Conservation (phyloP, 2,888 invertebrate genomes). For the Serrognathus titanus region DNA sequence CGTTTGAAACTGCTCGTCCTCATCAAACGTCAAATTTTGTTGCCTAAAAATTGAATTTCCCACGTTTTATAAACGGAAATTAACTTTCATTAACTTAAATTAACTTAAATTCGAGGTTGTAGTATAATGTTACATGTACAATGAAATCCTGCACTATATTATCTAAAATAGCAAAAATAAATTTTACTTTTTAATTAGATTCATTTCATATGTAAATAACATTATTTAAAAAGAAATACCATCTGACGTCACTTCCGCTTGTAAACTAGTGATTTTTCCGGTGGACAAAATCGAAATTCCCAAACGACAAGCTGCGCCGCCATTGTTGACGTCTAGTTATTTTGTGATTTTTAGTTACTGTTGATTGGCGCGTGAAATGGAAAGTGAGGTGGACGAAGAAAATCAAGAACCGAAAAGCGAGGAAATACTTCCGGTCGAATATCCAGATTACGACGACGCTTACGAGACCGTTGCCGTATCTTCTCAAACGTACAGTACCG, state of each 20-base stretch:
- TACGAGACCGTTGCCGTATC: conserved; percentile 30
- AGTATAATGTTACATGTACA: no score
- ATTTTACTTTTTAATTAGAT: background rate
- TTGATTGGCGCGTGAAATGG: conserved; percentile 29
- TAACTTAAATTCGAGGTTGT: background rate
- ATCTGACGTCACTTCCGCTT: conserved; percentile 13
- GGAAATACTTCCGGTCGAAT: conserved; percentile 13
- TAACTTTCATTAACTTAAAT: no score
- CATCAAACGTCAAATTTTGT: background rate
- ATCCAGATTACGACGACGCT: conserved; percentile 23
- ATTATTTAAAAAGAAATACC: no score
- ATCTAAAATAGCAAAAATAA: no score
- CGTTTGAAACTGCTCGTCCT: no score
- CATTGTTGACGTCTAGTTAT: conserved; percentile 23
- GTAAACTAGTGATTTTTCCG: conserved; percentile 14
- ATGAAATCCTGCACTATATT: no score
- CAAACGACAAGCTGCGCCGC: conserved; percentile 19
- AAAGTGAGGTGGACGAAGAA: conserved; percentile 27
- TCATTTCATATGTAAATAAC: background rate
- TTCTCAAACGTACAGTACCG: conserved; percentile 24
- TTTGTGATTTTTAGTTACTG: conserved; percentile 28
- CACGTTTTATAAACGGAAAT: background rate
- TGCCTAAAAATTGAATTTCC: background rate
- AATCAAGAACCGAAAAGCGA: conserved; percentile 23
- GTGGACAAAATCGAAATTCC: conserved; percentile 17